Base-by-base conservation (phyloP, 2,888 invertebrate species). In the Diaphora mendica region DNA sequence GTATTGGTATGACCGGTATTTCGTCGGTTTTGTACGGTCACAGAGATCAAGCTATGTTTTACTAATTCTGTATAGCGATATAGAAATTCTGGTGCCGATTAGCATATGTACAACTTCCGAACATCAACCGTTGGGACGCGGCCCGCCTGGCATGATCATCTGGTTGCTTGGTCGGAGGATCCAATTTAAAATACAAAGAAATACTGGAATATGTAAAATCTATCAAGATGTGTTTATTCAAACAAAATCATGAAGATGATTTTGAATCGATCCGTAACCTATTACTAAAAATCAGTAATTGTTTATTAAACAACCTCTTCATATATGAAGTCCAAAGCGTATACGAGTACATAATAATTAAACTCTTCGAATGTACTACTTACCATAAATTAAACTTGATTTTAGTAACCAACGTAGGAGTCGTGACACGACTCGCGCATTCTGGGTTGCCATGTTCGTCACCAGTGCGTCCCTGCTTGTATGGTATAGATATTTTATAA, bases 401-500 rank as follows among this genome's bases (percentile, higher is more conserved):
- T 62, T 62, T 62, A 30, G 17, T 74, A 76, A 75, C 71, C 68
- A 69, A 72, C 59, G 8, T 42, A 71, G 65, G 76, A 78, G 72
- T 71, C 69, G 62, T 39, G 68, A 42, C 44, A 26, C 3, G 69
- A 17, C 59, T 39, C 71, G 82, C 80, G 80, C 78, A 80, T 82
- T 78, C 74, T 51, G 67, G 71, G 71, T 75, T 74, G 70, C 71
- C 75, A 76, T 77, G 79, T 75, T 72, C 51, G 71, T 66, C 55
- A 35, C 66, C 35, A 71, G 66, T 71, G 71, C 73, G 20, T 70
- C 64, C 64, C 73, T 74, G 76, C 70, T 64, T 4, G 30, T 74
- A 70, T 71, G 62, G 74, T 77, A 77, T 77, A 78, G 71, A 77
- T 74, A 75, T 71, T 71, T 78, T 75, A 77, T 72, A 66, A 69